Evolutionary conservation across 2,113 vertebrate species (phyloP).

Genomic region (Ascaphus truei): DNA sequence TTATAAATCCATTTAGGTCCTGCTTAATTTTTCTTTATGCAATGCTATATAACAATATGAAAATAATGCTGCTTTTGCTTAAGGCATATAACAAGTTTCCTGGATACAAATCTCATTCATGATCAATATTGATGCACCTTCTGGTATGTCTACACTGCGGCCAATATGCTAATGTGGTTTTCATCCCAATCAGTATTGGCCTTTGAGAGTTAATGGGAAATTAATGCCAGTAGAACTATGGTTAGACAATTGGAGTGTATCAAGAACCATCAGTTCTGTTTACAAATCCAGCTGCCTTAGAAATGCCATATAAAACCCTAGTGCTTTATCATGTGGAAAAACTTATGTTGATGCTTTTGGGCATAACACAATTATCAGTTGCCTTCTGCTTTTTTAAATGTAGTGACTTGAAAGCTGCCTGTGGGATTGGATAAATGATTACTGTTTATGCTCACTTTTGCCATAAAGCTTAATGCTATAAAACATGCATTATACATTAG

Average conservation of each 20-base stretch:
- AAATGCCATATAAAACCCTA: background rate
- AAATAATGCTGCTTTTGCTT: too few species aligned
- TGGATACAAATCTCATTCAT: background rate
- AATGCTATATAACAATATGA: too few species aligned
- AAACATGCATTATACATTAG: background rate
- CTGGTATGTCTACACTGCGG: background rate
- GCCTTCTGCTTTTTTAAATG: background rate
- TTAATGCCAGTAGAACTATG: background rate
- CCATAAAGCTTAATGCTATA: background rate
- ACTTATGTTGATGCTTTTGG: background rate
- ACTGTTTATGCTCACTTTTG: background rate
- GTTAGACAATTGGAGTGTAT: background rate
- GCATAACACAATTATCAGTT: constrained; percentile 6
- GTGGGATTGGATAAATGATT: background rate
- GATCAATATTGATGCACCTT: background rate
- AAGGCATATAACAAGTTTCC: background rate
- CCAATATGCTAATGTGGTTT: background rate
- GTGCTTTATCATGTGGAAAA: constrained; percentile 13
- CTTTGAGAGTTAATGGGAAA: background rate
- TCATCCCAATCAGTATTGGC: background rate
- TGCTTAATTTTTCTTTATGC: too few species aligned
- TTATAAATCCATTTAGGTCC: too few species aligned
- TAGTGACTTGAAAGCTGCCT: background rate
- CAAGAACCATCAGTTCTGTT: background rate
- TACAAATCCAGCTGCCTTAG: background rate